Conservation (phyloP, 2,113 vertebrate species). For the Acrocephalus arundinaceus region DNA sequence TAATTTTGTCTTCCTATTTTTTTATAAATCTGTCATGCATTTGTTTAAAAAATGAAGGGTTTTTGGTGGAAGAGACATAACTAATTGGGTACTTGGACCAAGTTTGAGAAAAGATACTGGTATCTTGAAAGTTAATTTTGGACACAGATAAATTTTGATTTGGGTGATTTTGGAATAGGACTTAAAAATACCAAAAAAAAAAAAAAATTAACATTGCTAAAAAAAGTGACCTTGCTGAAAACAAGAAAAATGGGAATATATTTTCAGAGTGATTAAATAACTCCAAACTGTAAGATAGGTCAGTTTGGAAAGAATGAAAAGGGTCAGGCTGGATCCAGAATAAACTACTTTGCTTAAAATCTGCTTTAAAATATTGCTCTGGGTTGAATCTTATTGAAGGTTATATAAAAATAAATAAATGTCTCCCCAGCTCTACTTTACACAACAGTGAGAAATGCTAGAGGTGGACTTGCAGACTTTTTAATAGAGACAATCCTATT, state of each 20-base stretch:
- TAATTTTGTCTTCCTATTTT: background rate
- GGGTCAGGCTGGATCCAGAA: background rate
- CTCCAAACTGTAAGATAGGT: background rate
- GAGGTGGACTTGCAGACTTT: background rate
- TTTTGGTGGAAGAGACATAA: background rate
- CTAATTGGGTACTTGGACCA: background rate
- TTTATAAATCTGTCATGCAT: background rate
- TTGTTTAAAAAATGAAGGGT: background rate
- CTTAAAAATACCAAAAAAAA: background rate
- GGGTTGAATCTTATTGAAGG: background rate
- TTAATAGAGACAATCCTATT: background rate
- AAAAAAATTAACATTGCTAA: background rate
- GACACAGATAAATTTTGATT: background rate
- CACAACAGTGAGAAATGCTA: background rate
- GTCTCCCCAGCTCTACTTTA: background rate
- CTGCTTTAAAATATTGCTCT: background rate
- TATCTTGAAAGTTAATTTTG: background rate
- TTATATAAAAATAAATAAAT: background rate
- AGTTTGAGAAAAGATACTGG: background rate
- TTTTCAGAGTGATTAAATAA: slow-evolving; percentile 2
- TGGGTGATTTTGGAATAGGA: background rate
- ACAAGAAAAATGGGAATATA: background rate
- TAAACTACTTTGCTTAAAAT: slow-evolving; percentile 4
- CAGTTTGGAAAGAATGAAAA: background rate
- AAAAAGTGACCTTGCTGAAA: background rate